Base-by-base conservation (phyloP, 2,888 invertebrate genomes). In the Archips xylosteana region DNA sequence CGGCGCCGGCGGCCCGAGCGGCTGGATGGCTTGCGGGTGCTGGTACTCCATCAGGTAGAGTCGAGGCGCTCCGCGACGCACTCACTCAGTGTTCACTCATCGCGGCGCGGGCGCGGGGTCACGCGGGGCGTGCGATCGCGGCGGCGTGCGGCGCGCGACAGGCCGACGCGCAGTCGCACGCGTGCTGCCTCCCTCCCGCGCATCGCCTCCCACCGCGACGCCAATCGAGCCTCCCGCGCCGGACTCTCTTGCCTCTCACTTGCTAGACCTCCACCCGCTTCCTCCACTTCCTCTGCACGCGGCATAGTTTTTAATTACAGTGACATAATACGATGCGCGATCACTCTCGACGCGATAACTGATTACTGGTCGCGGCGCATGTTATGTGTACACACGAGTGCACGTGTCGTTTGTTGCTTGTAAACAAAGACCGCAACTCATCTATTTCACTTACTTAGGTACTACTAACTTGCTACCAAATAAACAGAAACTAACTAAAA, bases 1-100 rank as follows among this genome's bases (percentile, higher is more conserved):
- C 86, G 96, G 96, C 89, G 96, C 95, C 79, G 96, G 96, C 77
- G 92, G 92, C 95, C 96, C 88, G 80, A 96, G 95, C 83, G 96
- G 96, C 88, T 95, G 95, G 71, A 90, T 85, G 68, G 89, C 89
- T 81, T 90, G 85, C 79, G 83, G 89, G 85, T 92, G 94, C 85
- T 92, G 94, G 87, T 93, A 95, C 89, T 95, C 94, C 94, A 95
- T 94, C 83, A 82, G 68, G 62, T 67, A 71, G 73, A 81, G 79
- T 81, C 84, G 84, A 83, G 84, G 84, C 86, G 85, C 83, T 83
- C 85, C 81, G 79, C 79, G 83, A 82, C 82, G 86, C 87, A 79
- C 85, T 85, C 86, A 85, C 85, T 89, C 89, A 88, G 85, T 87
- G 88, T 80, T 85, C 89, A 89, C 90, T 87, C 92, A 92, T 92